Conservation (phyloP, 2,113 vertebrate species). For the Chlorodrepanis virens region DNA sequence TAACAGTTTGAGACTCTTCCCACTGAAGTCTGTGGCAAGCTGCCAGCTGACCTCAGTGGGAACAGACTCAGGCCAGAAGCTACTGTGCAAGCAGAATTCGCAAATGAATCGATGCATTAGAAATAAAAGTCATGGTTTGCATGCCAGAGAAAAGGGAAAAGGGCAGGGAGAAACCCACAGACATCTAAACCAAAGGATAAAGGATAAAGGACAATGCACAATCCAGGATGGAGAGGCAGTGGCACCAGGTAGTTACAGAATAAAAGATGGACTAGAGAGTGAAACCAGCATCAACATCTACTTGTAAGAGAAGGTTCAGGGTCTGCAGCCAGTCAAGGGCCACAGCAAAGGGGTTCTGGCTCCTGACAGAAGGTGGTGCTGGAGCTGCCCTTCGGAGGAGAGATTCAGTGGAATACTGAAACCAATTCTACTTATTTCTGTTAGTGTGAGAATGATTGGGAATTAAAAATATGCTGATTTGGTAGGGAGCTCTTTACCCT, state of each 20-base stretch:
- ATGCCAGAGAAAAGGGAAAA: not conserved
- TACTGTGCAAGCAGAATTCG: not conserved
- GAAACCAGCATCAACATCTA: not conserved
- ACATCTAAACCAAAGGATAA: not conserved
- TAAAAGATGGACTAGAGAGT: not conserved
- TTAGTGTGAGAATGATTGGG: not conserved
- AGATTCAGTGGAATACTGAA: not conserved
- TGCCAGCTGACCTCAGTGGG: constrained; percentile 22
- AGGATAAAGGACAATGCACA: not conserved
- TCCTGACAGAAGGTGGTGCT: not conserved
- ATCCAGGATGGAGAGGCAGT: not conserved
- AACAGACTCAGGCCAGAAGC: not conserved
- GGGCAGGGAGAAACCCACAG: not conserved
- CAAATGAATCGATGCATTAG: not conserved
- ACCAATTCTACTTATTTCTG: not conserved
- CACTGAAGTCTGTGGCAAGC: not conserved
- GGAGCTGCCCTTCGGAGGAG: not conserved
- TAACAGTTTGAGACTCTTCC: constrained; percentile 20
- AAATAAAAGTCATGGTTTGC: not conserved
- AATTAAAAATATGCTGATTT: not conserved
- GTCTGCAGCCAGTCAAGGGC: not conserved
- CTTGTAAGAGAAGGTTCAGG: not conserved
- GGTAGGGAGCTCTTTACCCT: not conserved
- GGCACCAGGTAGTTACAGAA: not conserved
- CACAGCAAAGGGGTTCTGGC: not conserved